These are phyloP conservation scores for Eudyptes chrysolophus DNA, from an alignment of 2,113 vertebrate species.

Conservation along the genomic window DNA sequence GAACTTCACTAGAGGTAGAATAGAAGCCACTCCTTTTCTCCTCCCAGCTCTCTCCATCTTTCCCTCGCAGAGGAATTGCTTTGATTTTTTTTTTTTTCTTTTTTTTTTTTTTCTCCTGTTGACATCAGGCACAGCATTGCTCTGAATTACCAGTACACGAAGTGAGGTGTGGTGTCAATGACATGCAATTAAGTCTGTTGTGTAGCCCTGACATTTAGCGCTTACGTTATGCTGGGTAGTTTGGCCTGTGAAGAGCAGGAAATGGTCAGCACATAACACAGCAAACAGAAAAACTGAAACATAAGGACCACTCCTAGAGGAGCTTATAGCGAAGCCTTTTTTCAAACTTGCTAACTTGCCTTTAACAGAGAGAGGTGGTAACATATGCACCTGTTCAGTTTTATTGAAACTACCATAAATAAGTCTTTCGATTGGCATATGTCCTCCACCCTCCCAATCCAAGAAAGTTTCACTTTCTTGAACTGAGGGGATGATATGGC, in stretches of 20 bases:
- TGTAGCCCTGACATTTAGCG: background rate
- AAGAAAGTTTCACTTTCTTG: background rate
- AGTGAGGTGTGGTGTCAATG: background rate
- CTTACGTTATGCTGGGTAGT: background rate
- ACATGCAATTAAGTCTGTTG: background rate
- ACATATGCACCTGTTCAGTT: background rate
- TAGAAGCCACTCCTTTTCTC: background rate
- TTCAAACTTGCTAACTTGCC: background rate
- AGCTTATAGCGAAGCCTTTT: background rate
- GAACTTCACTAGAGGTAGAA: background rate
- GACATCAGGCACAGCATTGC: background rate
- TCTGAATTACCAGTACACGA: background rate
- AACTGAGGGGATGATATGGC: background rate
- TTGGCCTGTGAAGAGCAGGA: slow-evolving; percentile 4
- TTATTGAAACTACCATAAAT: background rate
- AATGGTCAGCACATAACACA: background rate
- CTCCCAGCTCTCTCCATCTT: background rate
- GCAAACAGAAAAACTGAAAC: background rate
- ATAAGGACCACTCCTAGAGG: background rate
- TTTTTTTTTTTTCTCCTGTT: background rate
- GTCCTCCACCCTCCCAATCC: background rate
- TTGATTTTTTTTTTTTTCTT: background rate
- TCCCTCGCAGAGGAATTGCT: background rate
- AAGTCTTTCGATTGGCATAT: background rate
- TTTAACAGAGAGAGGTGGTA: background rate